Base-by-base conservation (phyloP, 2,888 invertebrate species). In the Octonoba sinensis region DNA sequence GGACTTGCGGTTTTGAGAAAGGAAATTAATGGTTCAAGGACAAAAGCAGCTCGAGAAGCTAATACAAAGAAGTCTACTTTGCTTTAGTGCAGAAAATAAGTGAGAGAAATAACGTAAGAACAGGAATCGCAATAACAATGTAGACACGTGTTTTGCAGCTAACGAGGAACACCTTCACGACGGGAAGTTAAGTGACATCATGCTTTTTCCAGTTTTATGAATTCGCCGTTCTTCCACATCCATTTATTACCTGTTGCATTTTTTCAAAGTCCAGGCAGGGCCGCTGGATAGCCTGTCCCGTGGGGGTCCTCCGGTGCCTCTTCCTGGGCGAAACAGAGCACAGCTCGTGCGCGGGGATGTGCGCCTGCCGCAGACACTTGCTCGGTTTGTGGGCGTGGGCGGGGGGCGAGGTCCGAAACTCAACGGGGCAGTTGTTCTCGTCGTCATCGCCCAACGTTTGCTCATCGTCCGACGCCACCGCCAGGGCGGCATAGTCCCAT, bases 181-280 rank as follows among this genome's bases (percentile, higher is more conserved):
- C 36, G 36, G 3, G 36, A 36, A 36, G 36, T 36, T 3, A 1
- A 1, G 36, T 36, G 36, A 36, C 36, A 36, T 8, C 36, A 36
- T 36, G 36, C 36, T 36, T 11, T 6, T 36, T 8, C 8, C 36
- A 36, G 36, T 11, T 36, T 11, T 36, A 36, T 11, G 8, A 8
- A 36, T 11, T 36, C 36, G 36, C 11, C 36, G 36, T 11, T 36
- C 36, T 6, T 11, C 36, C 36, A 36, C 36, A 36, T 36, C 36
- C 36, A 8, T 36, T 3, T 36, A 66, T 90, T 90, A 95, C 95
- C 93, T 95, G 95, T 91, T 96, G 96, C 96, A 96, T 96, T 91
- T 96, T 96, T 90, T 96, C 96, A 89, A 96, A 96, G 91, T 96
- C 96, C 87, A 96, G 92, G 90, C 95, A 96, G 85, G 96, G 96